Percentiles rank a stretch among this genome's conserved stretches.
Evolutionary conservation across 2,113 vertebrate species (phyloP).

Genomic region (Sphyrna mokarran): DNA sequence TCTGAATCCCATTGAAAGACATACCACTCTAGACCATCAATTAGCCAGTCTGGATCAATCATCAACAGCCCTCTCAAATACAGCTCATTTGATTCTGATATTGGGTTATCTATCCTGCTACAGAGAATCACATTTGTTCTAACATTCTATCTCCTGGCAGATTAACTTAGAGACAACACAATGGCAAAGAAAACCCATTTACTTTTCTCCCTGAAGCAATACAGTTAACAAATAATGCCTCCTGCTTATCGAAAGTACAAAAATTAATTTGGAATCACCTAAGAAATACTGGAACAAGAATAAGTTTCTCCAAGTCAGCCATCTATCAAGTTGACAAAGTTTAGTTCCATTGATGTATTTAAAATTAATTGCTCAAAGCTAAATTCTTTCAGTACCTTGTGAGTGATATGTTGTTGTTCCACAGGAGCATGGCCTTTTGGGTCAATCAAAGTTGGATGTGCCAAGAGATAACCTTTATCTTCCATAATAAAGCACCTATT

Average conservation of each 20-base stretch:
- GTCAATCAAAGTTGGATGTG: constrained; percentile 96
- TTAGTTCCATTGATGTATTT: not conserved
- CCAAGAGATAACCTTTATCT: constrained; percentile 92
- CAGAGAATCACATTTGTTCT: not conserved
- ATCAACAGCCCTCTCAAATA: not conserved
- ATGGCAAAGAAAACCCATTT: not conserved
- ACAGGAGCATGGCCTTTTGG: constrained; percentile 94
- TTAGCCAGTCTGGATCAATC: not conserved
- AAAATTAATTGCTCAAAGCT: not conserved
- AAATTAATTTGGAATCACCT: not conserved
- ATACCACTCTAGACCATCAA: not conserved
- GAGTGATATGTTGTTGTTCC: constrained; percentile 96
- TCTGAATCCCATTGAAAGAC: not conserved
- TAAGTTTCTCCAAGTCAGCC: not conserved
- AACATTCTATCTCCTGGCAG: not conserved
- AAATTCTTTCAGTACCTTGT: constrained; percentile 71
- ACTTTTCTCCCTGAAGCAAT: not conserved
- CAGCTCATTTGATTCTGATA: not conserved
- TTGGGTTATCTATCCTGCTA: not conserved
- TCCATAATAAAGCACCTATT: constrained; percentile 97
- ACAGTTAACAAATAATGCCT: not conserved
- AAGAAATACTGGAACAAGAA: not conserved
- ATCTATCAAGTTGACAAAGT: not conserved
- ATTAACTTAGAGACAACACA: not conserved
- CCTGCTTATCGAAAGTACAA: not conserved